Percentiles rank a stretch among this genome's conserved stretches.
phyloP scores from a whole-genome alignment of 2,888 invertebrate genomes.

The Dynastes hyllus region DNA sequence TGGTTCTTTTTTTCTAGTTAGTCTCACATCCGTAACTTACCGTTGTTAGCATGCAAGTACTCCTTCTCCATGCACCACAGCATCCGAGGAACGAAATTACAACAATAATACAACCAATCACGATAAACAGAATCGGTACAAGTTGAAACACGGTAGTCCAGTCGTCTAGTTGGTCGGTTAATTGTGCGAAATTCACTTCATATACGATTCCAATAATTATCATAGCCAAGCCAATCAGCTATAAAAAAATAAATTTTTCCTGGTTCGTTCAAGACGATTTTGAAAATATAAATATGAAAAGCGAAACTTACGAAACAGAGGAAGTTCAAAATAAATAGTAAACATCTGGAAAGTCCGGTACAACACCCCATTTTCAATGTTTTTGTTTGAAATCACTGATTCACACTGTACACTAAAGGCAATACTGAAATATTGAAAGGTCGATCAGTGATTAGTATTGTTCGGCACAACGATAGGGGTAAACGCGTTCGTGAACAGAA shows the following conservation, averaged over 20 bases:
- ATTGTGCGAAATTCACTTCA: conserved; percentile 74
- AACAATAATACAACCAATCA: conserved; percentile 63
- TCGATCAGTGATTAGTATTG: no score
- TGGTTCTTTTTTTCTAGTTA: background rate
- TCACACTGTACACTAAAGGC: no score
- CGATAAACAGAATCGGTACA: conserved; percentile 56
- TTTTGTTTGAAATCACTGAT: background rate
- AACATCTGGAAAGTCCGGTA: background rate
- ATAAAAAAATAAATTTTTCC: conserved; percentile 64
- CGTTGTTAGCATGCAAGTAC: conserved; percentile 64
- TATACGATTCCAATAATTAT: conserved; percentile 80
- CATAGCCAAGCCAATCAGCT: conserved; percentile 82
- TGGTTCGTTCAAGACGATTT: background rate
- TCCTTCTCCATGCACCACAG: conserved; percentile 64
- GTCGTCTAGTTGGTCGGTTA: conserved; percentile 39
- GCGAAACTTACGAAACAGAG: conserved; percentile 23
- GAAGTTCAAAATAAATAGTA: conserved; percentile 20
- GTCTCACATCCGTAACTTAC: conserved; percentile 56
- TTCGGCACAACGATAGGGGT: no score
- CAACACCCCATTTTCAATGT: conserved; percentile 25
- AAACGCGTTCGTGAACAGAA: no score
- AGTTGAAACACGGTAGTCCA: background rate
- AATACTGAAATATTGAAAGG: no score
- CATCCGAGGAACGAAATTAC: conserved; percentile 65
- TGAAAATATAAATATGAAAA: background rate